Conservation (phyloP, 2,888 invertebrate genomes). For the Meteorus cinctellus region DNA sequence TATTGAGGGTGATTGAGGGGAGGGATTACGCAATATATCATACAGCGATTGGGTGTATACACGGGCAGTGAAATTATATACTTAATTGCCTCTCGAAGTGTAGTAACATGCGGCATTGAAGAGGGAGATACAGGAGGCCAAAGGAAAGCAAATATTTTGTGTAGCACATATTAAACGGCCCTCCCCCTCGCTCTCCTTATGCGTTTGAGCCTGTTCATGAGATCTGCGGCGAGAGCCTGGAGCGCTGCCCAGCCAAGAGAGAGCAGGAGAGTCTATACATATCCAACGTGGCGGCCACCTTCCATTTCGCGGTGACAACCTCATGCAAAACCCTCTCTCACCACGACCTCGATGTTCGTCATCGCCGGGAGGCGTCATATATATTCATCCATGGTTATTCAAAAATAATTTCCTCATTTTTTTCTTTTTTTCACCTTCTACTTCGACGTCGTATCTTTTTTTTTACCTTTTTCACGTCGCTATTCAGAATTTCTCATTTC, state of each 20-base stretch:
- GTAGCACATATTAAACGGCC: not conserved
- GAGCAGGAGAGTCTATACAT: not conserved
- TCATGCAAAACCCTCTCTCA: slow-evolving; percentile 18
- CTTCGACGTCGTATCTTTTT: not conserved
- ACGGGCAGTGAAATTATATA: slow-evolving; percentile 8
- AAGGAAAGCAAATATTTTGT: not conserved
- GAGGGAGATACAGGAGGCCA: not conserved
- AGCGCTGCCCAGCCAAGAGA: slow-evolving; percentile 33
- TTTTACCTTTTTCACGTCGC: not conserved
- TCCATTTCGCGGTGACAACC: slow-evolving; percentile 22
- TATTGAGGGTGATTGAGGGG: not conserved
- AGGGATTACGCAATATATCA: slow-evolving; percentile 30
- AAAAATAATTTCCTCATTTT: slow-evolving; percentile 17
- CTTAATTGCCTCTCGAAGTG: slow-evolving; percentile 41
- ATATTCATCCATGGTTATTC: slow-evolving; percentile 6
- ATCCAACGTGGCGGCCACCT: slow-evolving; percentile 13
- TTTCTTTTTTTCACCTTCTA: not conserved
- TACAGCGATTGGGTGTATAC: slow-evolving; percentile 9
- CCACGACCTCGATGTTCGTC: slow-evolving; percentile 20
- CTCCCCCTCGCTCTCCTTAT: not conserved
- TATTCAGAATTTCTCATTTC: slow-evolving; percentile 9
- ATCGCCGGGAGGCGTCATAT: slow-evolving; percentile 12
- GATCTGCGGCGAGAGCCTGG: slow-evolving; percentile 22
- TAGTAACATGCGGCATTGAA: slow-evolving; percentile 34
- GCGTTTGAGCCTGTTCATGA: not conserved